Conservation (phyloP, 2,888 invertebrate species). For the Lasius platythorax region DNA sequence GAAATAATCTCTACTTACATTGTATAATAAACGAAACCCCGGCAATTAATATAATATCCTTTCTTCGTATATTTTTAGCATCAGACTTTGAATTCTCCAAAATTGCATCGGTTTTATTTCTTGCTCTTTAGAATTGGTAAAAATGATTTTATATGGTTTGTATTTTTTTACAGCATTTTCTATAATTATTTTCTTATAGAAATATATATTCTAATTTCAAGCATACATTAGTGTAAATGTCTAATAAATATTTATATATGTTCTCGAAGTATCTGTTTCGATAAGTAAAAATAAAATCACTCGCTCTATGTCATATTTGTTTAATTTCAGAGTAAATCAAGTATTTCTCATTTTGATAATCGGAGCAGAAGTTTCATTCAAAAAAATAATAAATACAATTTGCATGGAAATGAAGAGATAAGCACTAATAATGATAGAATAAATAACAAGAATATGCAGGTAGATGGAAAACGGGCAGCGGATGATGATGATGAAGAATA, state of each 20-base stretch:
- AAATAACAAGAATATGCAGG: not conserved
- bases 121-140: not conserved
- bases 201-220: not conserved
- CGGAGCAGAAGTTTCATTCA: not conserved
- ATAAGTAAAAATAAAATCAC: not conserved
- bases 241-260: not conserved
- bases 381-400: slow-evolving; percentile 5
- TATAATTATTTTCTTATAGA: not conserved
- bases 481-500: not conserved
- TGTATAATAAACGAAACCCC: not conserved
- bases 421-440: not conserved
- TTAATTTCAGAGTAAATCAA: slow-evolving; percentile 30
- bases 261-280: not conserved
- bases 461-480: not conserved
- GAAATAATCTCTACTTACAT: not conserved
- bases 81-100: not conserved
- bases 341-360: slow-evolving; percentile 24
- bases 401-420: not conserved
- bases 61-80: not conserved
- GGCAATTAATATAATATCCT: not conserved
- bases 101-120: not conserved
- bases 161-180: not conserved
- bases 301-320: not conserved
- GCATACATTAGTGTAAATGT: too few species aligned
- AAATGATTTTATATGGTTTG: not conserved